A percentile compares a stretch with the other conserved stretches of the same genome.
Conservation (phyloP, 1,140 invertebrate genomes). For the Drosophila asahinai region DNA sequence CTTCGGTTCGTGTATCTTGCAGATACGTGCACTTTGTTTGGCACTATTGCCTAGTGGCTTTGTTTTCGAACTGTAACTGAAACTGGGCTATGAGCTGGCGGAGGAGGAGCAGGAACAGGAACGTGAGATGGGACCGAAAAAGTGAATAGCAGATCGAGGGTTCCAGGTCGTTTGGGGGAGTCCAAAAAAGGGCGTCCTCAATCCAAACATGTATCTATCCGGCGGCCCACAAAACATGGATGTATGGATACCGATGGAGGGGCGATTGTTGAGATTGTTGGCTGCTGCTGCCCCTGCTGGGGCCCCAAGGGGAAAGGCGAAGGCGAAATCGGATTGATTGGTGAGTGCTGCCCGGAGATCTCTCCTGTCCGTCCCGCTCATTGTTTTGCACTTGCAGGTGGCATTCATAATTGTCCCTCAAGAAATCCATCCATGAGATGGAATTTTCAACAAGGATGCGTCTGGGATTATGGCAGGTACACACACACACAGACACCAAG, state of each 20-base stretch:
- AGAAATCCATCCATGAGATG: slow-evolving; percentile 33
- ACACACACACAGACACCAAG: slow-evolving; percentile 27
- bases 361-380: slow-evolving; percentile 4
- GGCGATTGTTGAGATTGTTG: slow-evolving; percentile 28
- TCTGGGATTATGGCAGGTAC: slow-evolving; percentile 18
- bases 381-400: slow-evolving; percentile 52
- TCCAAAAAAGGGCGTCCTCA: slow-evolving; percentile 51
- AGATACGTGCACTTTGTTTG: slow-evolving; percentile 69
- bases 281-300: neutral
- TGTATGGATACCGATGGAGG: slow-evolving; percentile 13
- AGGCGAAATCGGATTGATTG: slow-evolving; percentile 55
- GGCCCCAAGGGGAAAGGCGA: slow-evolving; percentile 26
- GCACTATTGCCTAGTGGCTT: slow-evolving; percentile 57
- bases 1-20: slow-evolving; percentile 64
- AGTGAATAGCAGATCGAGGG: slow-evolving; percentile 48
- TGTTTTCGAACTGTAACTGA: slow-evolving; percentile 58
- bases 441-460: slow-evolving; percentile 39
- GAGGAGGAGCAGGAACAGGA: slow-evolving; percentile 8
- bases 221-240: slow-evolving; percentile 24
- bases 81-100: slow-evolving; percentile 42
- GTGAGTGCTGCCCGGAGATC: slow-evolving; percentile 29
- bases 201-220: slow-evolving; percentile 48
- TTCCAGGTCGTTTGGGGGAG: slow-evolving; percentile 49
- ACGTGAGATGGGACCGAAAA: slow-evolving; percentile 48
- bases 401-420: slow-evolving; percentile 57